phyloP scores from a whole-genome alignment of 2,797 vertebrate species.

The Pterois miles region DNA sequence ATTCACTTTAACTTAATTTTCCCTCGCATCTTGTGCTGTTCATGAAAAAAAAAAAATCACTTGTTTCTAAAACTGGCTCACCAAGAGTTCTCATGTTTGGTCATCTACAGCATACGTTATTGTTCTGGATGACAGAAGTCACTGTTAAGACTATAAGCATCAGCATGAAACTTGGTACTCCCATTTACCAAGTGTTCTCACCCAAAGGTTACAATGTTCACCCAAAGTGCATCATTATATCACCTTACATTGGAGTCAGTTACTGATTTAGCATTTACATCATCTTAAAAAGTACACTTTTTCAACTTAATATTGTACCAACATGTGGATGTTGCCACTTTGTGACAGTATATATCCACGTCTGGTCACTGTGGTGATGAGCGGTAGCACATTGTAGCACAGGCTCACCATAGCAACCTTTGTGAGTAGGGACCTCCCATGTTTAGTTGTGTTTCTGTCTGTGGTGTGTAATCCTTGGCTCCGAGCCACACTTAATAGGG shows the following conservation, averaged over 20 bases:
- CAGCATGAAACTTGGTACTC: neutral
- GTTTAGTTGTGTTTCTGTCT: neutral
- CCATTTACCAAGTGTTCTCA: neutral
- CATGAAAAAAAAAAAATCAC: no score
- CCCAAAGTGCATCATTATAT: constrained; percentile 23
- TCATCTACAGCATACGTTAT: neutral
- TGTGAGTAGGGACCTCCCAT: neutral
- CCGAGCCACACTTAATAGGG: neutral
- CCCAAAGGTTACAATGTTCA: neutral
- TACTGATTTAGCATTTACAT: neutral
- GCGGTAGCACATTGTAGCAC: neutral
- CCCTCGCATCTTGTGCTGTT: no score
- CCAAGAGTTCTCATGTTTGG: constrained; percentile 8
- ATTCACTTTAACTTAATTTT: neutral
- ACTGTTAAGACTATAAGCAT: constrained; percentile 22
- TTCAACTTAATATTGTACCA: neutral
- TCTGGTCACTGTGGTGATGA: neutral
- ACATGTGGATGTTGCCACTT: neutral
- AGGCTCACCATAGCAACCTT: constrained; percentile 11
- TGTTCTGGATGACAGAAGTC: neutral
- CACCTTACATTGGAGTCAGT: neutral
- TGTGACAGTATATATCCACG: neutral
- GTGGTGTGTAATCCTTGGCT: neutral
- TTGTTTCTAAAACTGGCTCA: neutral
- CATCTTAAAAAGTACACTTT: neutral